Evolutionary conservation across 2,888 invertebrate genomes (phyloP).

Genomic region (Hypselothyrea guttata): DNA sequence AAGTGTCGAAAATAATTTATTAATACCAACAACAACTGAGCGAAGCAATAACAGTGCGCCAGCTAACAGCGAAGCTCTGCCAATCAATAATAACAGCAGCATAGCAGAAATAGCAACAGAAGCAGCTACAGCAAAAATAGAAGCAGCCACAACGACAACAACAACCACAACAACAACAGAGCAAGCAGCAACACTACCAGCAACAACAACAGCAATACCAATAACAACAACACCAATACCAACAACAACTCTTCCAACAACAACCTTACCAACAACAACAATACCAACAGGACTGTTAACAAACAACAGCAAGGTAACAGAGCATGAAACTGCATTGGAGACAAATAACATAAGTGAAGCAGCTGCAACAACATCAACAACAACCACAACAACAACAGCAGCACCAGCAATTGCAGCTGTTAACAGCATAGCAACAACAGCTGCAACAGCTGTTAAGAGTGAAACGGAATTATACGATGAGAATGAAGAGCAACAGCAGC

Average conservation of each 20-base stretch:
- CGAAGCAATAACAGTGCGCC: conserved; percentile 34
- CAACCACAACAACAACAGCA: conserved; percentile 25
- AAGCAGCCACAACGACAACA: conserved; percentile 28
- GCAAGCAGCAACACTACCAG: conserved; percentile 13
- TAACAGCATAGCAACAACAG: conserved; percentile 12
- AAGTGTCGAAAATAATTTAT: conserved; percentile 33
- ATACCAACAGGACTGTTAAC: conserved; percentile 24
- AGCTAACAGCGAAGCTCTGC: conserved; percentile 29
- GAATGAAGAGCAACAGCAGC: conserved; percentile 28
- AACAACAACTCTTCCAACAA: conserved; percentile 9
- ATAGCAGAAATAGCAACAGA: neutral
- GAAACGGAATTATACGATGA: conserved; percentile 14
- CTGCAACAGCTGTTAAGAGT: conserved; percentile 9
- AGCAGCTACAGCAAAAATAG: conserved; percentile 18
- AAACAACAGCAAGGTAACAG: conserved; percentile 46
- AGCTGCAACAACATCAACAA: conserved; percentile 39
- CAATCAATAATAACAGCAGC: conserved; percentile 37
- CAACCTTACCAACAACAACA: conserved; percentile 16
- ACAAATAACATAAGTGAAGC: conserved; percentile 77
- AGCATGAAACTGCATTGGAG: conserved; percentile 74
- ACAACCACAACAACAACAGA: conserved; percentile 8
- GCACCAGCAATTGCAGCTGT: conserved; percentile 21
- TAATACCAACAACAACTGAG: conserved; percentile 17
- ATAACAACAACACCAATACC: conserved; percentile 31
- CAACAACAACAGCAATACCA: conserved; percentile 20